Percentiles rank a stretch among this genome's conserved stretches.
Evolutionary conservation across 2,888 invertebrate genomes (phyloP).

Genomic region (Andrena minutula): DNA sequence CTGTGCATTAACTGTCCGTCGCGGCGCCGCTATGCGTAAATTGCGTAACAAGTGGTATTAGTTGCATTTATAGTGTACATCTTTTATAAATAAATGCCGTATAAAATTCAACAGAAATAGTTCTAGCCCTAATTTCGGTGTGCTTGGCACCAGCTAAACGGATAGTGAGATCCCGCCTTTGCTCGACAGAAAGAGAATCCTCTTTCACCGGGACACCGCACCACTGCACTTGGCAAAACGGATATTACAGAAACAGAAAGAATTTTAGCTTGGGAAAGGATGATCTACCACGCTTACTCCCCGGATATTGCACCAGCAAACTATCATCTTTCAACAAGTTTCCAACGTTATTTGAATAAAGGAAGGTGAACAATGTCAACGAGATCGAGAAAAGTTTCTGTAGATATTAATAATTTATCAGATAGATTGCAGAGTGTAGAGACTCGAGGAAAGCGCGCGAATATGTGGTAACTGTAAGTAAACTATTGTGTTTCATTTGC

Average conservation of each 20-base stretch:
- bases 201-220: not conserved
- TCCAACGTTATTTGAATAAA: not conserved
- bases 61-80: too few species aligned
- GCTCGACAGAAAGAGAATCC: too few species aligned
- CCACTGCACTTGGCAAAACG: not conserved
- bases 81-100: too few species aligned
- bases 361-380: not conserved
- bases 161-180: too few species aligned
- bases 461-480: not conserved
- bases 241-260: slow-evolving; percentile 2
- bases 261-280: slow-evolving; percentile 1
- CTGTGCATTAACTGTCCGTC: too few species aligned
- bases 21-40: too few species aligned
- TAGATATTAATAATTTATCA: not conserved
- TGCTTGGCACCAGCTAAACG: too few species aligned
- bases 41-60: too few species aligned
- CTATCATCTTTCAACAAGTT: not conserved
- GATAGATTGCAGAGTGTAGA: not conserved
- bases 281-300: slow-evolving; percentile 7
- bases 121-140: too few species aligned
- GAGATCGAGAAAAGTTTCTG: not conserved
- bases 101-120: too few species aligned
- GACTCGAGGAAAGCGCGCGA: not conserved
- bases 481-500: not conserved
- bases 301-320: not conserved